phyloP scores from a whole-genome alignment of 1,140 invertebrate genomes.

The Kradibia gibbosae region DNA sequence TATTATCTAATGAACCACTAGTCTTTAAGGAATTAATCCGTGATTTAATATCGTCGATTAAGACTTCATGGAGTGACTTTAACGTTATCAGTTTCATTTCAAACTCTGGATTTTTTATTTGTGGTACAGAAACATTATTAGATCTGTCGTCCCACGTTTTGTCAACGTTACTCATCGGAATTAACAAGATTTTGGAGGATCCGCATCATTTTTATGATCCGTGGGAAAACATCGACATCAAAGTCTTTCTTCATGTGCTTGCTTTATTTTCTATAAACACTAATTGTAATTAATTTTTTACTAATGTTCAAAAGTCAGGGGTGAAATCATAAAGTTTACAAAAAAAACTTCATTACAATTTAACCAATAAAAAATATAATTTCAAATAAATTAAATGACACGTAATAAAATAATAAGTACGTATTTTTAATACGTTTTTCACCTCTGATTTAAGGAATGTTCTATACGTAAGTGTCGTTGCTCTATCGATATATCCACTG shows the following conservation, averaged over 20 bases:
- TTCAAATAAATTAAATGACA: constrained; percentile 3
- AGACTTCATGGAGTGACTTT: constrained; percentile 64
- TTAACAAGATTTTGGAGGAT: constrained; percentile 61
- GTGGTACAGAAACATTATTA: constrained; percentile 59
- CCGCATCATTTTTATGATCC: constrained; percentile 64
- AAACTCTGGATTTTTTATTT: constrained; percentile 60
- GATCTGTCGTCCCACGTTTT: constrained; percentile 65
- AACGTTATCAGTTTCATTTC: constrained; percentile 64
- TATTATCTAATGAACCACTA: constrained; percentile 59
- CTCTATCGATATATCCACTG: background rate
- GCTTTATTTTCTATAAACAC: constrained; percentile 66
- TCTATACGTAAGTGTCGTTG: background rate
- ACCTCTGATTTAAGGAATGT: background rate
- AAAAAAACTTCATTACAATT: background rate
- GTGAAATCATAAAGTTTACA: constrained; percentile 13
- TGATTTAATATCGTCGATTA: constrained; percentile 63
- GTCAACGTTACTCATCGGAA: constrained; percentile 64
- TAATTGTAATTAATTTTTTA: constrained; percentile 60
- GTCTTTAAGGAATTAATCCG: constrained; percentile 67
- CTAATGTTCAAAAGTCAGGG: background rate
- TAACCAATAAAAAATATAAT: background rate
- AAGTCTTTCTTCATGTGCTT: constrained; percentile 65
- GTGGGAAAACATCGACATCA: constrained; percentile 60
- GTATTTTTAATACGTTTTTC: background rate
- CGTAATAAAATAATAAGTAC: constrained; percentile 17